Base-by-base conservation (phyloP, 37 sponge, comb jelly and placozoan species). In the Agelas oroides region DNA sequence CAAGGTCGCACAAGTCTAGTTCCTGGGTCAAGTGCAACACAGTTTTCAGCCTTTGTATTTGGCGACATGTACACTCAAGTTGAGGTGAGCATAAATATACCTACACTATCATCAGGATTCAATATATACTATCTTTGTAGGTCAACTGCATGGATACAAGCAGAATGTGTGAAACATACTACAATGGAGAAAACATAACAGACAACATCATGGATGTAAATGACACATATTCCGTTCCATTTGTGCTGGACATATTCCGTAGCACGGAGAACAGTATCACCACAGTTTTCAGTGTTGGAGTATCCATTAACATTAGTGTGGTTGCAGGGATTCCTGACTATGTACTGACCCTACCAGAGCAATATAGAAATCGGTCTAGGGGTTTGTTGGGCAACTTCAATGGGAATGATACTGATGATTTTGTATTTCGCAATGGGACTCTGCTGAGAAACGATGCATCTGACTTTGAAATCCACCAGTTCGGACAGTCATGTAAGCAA, bases 311-410 rank as follows among this genome's bases (percentile, higher is more conserved):
- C 28, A 36, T 39, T 64, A 11, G 59, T 69, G 8, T 59, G 53
- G 3, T 36, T 36, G 2, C 41, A 11, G 71, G 54, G n/a, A 53
- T 75, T 8, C 58, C 84, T 0, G 23, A 59, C 63, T 66, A 76
- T 75, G 69, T 73, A 5, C 12, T 84, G 24, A 66, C 57, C 23
- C 62, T 84, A 18, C 82, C 86, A 20, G 54, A 38, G 31, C 31
- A 53, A 24, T 81, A 65, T 31, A 75, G 56, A 27, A 75, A 70
- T 25, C 62, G 54, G 35, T 85, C 91, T 23, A 39, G 60, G 5
- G 93, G 93, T 23, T 64, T 92, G 37, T n/a, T 92, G 27, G 93
- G 93, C 27, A 79, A 87, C 72, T 89, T 70, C 72, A 85, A 92
- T 66, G 89, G 71, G 37, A 40, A 89, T 39, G 56, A 23, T 12